Conservation (phyloP, 2,113 vertebrate genomes). For the Excalfactoria chinensis region DNA sequence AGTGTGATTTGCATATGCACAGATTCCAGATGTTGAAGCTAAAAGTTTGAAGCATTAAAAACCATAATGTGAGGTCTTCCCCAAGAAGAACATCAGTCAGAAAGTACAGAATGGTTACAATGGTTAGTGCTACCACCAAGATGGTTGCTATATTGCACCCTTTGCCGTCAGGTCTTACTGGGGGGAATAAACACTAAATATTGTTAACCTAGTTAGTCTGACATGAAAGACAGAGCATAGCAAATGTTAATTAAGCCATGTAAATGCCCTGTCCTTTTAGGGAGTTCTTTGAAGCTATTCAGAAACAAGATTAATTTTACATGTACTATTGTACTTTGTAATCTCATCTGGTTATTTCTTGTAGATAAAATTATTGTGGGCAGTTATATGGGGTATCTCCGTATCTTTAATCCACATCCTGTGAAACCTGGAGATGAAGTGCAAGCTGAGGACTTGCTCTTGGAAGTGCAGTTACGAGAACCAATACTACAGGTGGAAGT, state of each 20-base stretch:
- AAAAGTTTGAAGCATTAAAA: background rate
- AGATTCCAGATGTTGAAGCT: background rate
- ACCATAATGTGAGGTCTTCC: background rate
- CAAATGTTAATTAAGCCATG: background rate
- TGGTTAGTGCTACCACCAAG: background rate
- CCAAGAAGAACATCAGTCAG: background rate
- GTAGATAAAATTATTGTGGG: slow-evolving; percentile 96
- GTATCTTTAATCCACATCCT: slow-evolving; percentile 88
- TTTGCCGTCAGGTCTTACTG: background rate
- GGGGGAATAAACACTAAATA: background rate
- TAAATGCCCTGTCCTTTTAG: background rate
- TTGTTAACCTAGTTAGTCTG: background rate
- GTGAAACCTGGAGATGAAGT: slow-evolving; percentile 79
- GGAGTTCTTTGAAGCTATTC: background rate
- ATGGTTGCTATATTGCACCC: background rate
- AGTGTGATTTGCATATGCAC: background rate
- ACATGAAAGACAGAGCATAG: background rate
- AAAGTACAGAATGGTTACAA: background rate
- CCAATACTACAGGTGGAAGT: slow-evolving; percentile 93
- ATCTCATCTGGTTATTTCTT: background rate
- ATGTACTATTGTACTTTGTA: background rate
- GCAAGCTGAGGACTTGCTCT: slow-evolving; percentile 86
- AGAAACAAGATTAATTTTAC: background rate
- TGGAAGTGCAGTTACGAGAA: slow-evolving; percentile 90
- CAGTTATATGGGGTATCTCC: slow-evolving; percentile 92